Base-by-base conservation (phyloP, 2,113 vertebrate species). In the Sinocyclocheilus anophthalmus region DNA sequence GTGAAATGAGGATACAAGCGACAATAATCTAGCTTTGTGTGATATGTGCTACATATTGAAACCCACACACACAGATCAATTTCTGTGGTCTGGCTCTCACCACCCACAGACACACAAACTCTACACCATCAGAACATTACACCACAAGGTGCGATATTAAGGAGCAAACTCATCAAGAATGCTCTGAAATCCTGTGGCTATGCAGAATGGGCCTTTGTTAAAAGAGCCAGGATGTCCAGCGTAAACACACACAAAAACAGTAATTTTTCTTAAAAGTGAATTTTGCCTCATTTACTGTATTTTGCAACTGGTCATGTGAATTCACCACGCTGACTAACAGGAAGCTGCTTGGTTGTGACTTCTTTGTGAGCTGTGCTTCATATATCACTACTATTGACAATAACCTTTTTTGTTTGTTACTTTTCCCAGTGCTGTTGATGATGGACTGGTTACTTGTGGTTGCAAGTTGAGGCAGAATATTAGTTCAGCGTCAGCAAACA, bases 81-180 rank as follows among this genome's bases (percentile, higher is more conserved):
- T 76, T 76, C 45, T 53, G 73, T 76, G 73, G 73, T 76, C 73
- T 76, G 73, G 45, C 73, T 76, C n/a, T 50, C 42, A 76, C 20
- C 42, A 26, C 42, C 39, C 73, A 48, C 73, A 53, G 45, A 18
- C 26, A 50, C 72, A 75, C 73, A 76, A 76, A 76, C 73, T 76
- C 22, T 24, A 26, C 73, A 53, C 16, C 73, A 76, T 76, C 73
- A 50, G 73, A 76, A 26, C 45, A 76, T 76, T 76, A 26, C 42
- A 48, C 22, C 22, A 48, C 42, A 13, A 76, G 42, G 22, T 48
- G n/a, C 73, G 10, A 50, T 26, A 50, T 76, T n/a, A 50, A 26
- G 2, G 70, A 22, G 18, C 10, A n/a, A 45, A 24, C 2, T 39
- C 39, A 45, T 73, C 20, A 33, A 20, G 30, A 67, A 67, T 6